Percentiles rank a stretch among this genome's conserved stretches.
Conservation (phyloP, 2,113 vertebrate genomes). For the Perca fluviatilis region DNA sequence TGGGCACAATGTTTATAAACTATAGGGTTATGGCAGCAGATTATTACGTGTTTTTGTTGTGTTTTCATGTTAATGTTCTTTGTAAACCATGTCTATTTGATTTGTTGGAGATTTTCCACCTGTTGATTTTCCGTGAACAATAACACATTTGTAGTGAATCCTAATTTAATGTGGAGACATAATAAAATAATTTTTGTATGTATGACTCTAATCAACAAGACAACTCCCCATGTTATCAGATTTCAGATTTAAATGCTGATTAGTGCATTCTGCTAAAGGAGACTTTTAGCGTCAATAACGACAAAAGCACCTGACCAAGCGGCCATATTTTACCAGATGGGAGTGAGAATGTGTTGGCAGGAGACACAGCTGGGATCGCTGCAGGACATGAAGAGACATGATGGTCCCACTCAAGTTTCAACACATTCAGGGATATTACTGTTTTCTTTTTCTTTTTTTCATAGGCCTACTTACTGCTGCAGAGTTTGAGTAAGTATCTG, state of each 20-base stretch:
- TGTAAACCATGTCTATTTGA: conserved; percentile 29
- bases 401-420: no score
- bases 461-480: no score
- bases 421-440: no score
- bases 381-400: no score
- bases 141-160: conserved; percentile 19
- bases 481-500: no score
- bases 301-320: no score
- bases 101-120: conserved; percentile 16
- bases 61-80: conserved; percentile 26
- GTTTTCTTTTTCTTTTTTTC: no score
- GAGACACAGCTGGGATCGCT: no score
- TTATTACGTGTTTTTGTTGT: conserved; percentile 27
- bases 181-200: conserved; percentile 35
- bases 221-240: accelerated
- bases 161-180: conserved; percentile 49
- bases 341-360: no score
- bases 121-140: conserved; percentile 30
- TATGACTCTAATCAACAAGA: background rate
- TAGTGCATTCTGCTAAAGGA: background rate
- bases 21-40: conserved; percentile 6
- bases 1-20: background rate
- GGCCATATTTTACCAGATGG: no score
- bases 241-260: background rate
- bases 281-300: no score